These are phyloP conservation scores for Genyomyrus donnyi DNA, from an alignment of 2,113 vertebrate species.

Conservation along the genomic window DNA sequence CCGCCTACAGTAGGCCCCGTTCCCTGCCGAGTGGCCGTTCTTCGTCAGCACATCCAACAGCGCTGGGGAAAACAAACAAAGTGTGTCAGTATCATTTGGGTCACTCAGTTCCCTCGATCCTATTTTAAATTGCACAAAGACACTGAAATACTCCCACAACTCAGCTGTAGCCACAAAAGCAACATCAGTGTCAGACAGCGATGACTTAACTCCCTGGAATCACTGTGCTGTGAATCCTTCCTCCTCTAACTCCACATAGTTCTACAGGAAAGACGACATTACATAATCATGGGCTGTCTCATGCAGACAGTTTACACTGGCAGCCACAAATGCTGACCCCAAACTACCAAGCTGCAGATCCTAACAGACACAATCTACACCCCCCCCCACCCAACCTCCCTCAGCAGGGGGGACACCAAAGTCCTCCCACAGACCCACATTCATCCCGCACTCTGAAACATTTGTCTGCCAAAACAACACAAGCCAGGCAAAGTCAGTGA, in stretches of 20 bases:
- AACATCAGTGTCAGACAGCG: neutral
- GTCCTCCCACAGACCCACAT: neutral
- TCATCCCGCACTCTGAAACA: neutral
- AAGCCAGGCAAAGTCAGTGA: neutral
- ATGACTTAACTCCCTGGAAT: neutral
- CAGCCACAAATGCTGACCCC: neutral
- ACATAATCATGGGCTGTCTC: neutral
- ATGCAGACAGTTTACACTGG: neutral
- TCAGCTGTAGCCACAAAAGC: neutral
- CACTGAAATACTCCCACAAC: neutral
- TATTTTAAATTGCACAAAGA: neutral
- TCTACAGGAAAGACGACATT: neutral
- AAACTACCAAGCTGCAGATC: neutral
- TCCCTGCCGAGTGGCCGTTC: slow-evolving; percentile 79
- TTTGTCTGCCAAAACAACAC: neutral
- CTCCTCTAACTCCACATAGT: neutral
- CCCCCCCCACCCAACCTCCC: neutral
- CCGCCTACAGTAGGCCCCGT: slow-evolving; percentile 65
- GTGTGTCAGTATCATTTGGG: neutral
- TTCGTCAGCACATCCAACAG: slow-evolving; percentile 78
- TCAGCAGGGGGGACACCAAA: neutral
- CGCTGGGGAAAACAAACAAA: slow-evolving; percentile 52
- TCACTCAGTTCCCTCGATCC: neutral
- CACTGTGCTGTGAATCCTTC: neutral
- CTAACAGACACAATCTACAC: neutral